phyloP scores from a whole-genome alignment of 2,113 vertebrate genomes.

The Chaetodon trifascialis region DNA sequence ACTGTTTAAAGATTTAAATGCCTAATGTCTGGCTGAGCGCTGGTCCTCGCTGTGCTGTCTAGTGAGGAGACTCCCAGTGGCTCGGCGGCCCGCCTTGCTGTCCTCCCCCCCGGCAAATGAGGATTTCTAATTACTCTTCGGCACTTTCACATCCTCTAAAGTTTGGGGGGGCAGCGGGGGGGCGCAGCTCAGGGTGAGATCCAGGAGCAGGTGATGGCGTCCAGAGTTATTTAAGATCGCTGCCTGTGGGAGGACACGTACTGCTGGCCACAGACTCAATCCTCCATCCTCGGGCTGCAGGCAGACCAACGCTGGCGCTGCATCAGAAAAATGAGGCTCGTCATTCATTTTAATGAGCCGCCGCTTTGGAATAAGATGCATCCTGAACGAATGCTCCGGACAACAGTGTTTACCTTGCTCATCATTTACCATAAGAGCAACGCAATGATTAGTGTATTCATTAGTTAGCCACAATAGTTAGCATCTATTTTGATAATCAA shows the following conservation, averaged over 20 bases:
- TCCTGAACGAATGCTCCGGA: background rate
- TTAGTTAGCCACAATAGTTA: background rate
- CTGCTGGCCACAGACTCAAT: background rate
- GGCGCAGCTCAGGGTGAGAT: background rate
- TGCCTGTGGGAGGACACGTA: background rate
- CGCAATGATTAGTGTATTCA: background rate
- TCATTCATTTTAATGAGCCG: background rate
- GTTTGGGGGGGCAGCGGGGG: conserved; percentile 2
- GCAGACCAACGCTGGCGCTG: too few species aligned
- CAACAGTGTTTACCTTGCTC: too few species aligned
- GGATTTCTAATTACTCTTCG: conserved; percentile 67
- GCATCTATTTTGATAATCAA: background rate
- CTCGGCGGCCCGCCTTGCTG: background rate
- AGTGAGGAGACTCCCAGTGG: conserved; percentile 41
- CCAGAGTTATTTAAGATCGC: background rate
- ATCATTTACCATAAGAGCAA: background rate
- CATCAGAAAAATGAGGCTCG: background rate
- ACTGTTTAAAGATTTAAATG: conserved; percentile 68
- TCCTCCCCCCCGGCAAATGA: conserved; percentile 32
- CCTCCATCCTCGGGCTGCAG: background rate
- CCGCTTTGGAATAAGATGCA: background rate
- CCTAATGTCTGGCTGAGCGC: conserved; percentile 54
- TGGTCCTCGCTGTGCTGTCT: conserved; percentile 55
- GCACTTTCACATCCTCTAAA: conserved; percentile 54
- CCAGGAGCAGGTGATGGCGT: background rate